Percentiles rank a stretch among this genome's conserved stretches.
These are phyloP conservation scores for Protosalanx chinensis DNA, from an alignment of 2,797 vertebrate genomes.

Conservation along the genomic window DNA sequence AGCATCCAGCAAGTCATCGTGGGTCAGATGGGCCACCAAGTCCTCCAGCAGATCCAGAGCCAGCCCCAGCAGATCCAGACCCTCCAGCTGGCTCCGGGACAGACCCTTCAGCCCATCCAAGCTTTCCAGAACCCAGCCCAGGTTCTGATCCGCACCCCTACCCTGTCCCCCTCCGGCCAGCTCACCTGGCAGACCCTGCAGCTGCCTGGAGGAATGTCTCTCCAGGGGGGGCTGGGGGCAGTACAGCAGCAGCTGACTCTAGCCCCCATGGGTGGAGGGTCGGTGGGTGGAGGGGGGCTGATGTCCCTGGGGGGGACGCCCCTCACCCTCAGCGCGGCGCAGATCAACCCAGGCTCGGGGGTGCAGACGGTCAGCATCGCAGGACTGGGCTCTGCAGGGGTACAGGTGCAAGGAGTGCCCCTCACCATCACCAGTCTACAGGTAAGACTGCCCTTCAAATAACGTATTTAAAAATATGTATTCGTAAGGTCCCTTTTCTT, in stretches of 20 bases:
- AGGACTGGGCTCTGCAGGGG: constrained; percentile 86
- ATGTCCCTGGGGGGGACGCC: constrained; percentile 90
- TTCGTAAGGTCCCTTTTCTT: not conserved
- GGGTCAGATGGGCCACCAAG: constrained; percentile 85
- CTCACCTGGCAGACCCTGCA: constrained; percentile 98
- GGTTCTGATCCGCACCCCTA: constrained; percentile 95
- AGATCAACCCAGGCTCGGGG: constrained; percentile 93
- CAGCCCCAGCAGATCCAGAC: constrained; percentile 77
- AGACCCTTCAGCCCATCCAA: constrained; percentile 93
- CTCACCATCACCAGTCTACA: constrained; percentile 96
- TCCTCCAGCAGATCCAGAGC: constrained; percentile 93
- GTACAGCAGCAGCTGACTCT: constrained; percentile 92
- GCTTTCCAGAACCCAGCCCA: constrained; percentile 92
- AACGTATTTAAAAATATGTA: not conserved
- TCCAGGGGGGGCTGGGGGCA: constrained; percentile 86
- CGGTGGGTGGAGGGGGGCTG: constrained; percentile 86
- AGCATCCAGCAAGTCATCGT: constrained; percentile 95
- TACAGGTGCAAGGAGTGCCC: constrained; percentile 95
- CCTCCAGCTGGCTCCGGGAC: constrained; percentile 89
- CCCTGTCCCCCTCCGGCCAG: constrained; percentile 92
- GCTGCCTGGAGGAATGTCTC: constrained; percentile 87
- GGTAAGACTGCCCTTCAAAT: constrained; percentile 70
- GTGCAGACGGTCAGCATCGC: constrained; percentile 97
- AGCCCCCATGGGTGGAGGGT: constrained; percentile 85
- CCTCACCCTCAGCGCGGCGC: constrained; percentile 91